These are phyloP conservation scores for Ceyx margarethae DNA, from an alignment of 2,113 vertebrate species.

Conservation along the genomic window DNA sequence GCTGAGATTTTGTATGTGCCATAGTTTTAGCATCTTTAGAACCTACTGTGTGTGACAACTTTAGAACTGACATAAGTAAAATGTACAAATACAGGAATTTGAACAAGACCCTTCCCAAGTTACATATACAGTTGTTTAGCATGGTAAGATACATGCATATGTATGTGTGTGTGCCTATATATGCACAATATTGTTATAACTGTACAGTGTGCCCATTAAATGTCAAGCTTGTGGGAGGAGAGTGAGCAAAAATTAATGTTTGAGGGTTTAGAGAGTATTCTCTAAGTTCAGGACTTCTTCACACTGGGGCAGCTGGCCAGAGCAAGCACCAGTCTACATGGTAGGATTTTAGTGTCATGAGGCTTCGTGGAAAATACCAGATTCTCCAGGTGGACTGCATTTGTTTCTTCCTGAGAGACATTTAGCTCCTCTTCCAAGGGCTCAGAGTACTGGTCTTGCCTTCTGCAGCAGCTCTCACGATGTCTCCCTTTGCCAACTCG, in stretches of 20 bases:
- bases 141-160: background rate
- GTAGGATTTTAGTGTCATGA: background rate
- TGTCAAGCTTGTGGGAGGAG: background rate
- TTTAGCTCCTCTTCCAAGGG: background rate
- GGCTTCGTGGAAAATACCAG: background rate
- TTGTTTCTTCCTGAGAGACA: background rate
- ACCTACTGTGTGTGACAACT: background rate
- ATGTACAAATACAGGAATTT: background rate
- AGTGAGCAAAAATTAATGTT: background rate
- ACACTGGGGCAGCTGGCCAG: background rate
- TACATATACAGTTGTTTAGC: background rate
- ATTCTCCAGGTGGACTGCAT: background rate
- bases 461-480: background rate
- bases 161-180: background rate
- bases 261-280: background rate
- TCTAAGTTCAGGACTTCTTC: background rate
- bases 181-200: background rate
- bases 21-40: background rate
- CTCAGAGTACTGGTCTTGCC: background rate
- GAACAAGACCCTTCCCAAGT: background rate
- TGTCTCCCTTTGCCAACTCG: background rate
- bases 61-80: background rate
- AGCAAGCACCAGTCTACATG: background rate
- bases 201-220: background rate
- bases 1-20: background rate